A percentile compares a stretch with the other conserved stretches of the same genome.
Evolutionary conservation across 2,797 vertebrate species (phyloP).

Genomic region (Ataeniobius toweri): DNA sequence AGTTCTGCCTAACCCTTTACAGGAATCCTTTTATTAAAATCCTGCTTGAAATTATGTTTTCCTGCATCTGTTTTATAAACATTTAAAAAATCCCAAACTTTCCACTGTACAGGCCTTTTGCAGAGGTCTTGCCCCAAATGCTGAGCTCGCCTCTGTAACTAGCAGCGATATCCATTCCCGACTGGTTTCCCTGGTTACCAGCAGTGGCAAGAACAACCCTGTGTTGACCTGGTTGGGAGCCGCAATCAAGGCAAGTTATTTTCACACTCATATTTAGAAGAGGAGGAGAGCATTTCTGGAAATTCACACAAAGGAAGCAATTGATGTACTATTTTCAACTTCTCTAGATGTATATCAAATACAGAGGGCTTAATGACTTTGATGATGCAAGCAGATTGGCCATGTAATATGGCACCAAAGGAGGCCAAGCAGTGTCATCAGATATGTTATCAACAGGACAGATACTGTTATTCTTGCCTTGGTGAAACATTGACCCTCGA

Average conservation of each 20-base stretch:
- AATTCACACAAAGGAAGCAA: neutral
- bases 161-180: constrained; percentile 63
- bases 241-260: constrained; percentile 64
- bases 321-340: neutral
- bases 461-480: constrained; percentile 65
- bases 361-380: neutral
- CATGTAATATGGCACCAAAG: constrained; percentile 14
- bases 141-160: constrained; percentile 73
- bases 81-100: neutral
- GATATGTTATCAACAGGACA: constrained; percentile 64
- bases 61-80: neutral
- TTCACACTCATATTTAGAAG: neutral
- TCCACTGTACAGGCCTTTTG: constrained; percentile 59
- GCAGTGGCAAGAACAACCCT: constrained; percentile 49
- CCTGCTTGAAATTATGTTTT: neutral
- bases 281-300: neutral
- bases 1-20: neutral
- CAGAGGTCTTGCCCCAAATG: constrained; percentile 51
- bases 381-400: constrained; percentile 20
- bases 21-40: neutral
- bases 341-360: neutral
- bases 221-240: constrained; percentile 77
- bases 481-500: constrained; percentile 52
- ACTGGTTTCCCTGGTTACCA: constrained; percentile 72
- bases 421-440: constrained; percentile 58